Evolutionary conservation across 2,113 vertebrate genomes (phyloP).

Genomic region (Herpetotheres cachinnans): DNA sequence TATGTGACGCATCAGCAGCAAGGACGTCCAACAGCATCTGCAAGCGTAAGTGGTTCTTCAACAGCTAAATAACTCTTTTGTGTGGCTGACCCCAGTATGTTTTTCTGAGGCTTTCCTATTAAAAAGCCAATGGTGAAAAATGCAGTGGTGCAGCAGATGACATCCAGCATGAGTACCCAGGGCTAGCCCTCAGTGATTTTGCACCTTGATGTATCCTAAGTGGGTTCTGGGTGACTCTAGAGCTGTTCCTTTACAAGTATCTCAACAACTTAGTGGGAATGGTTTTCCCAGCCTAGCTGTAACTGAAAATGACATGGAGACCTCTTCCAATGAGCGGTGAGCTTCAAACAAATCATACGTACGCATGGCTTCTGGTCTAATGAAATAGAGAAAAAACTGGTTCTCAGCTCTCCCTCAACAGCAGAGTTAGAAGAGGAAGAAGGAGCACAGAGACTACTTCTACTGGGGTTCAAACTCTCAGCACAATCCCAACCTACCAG

Average conservation of each 20-base stretch:
- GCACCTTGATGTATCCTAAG: not conserved
- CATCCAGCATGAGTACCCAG: not conserved
- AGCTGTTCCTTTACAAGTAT: not conserved
- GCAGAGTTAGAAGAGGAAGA: not conserved
- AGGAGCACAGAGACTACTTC: not conserved
- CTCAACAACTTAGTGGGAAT: not conserved
- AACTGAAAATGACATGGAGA: not conserved
- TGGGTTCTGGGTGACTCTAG: not conserved
- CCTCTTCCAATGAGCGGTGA: not conserved
- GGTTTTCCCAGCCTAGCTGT: not conserved
- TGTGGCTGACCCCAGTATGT: not conserved
- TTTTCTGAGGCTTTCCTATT: not conserved
- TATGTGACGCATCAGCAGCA: not conserved
- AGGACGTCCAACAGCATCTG: not conserved
- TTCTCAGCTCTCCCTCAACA: not conserved
- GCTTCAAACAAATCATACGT: not conserved
- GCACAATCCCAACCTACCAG: not conserved
- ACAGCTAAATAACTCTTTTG: not conserved
- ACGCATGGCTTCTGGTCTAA: not conserved
- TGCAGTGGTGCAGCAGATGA: not conserved
- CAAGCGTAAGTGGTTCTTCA: not conserved
- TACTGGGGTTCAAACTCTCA: not conserved
- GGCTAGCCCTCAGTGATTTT: not conserved
- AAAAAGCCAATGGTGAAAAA: not conserved
- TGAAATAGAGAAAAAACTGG: not conserved